Evolutionary conservation across 1,140 invertebrate genomes (phyloP).

Genomic region (Pogonomyrmex barbatus): DNA sequence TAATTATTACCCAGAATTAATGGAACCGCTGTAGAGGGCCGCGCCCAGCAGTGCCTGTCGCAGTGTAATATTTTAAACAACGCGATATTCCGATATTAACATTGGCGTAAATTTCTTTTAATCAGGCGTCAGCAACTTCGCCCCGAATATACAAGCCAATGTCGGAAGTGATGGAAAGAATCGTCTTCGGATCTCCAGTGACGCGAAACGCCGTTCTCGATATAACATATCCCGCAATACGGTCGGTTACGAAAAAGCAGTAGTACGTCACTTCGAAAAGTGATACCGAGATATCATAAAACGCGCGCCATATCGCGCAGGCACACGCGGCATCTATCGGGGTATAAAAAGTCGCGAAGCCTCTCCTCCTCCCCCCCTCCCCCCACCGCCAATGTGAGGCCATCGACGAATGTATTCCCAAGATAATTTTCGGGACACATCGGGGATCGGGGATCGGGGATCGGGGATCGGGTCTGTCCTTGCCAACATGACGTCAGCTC

Average conservation of each 20-base stretch:
- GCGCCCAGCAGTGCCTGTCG: too few species aligned
- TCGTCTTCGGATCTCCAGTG: too few species aligned
- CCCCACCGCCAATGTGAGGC: neutral
- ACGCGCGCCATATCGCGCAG: neutral
- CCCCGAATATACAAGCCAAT: neutral
- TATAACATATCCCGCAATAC: neutral
- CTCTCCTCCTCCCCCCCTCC: neutral
- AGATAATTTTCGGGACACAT: conserved; percentile 47
- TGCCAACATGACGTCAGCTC: conserved; percentile 51
- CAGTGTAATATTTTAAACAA: neutral
- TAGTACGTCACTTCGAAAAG: neutral
- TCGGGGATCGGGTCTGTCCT: conserved; percentile 4
- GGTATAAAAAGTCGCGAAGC: conserved; percentile 7
- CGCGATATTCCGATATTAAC: neutral
- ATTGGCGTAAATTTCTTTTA: neutral
- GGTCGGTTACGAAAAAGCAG: neutral
- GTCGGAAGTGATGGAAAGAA: neutral
- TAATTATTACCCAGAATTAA: conserved; percentile 55
- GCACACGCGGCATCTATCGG: conserved; percentile 8
- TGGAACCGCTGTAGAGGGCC: neutral
- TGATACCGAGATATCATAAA: neutral
- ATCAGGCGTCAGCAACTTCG: neutral
- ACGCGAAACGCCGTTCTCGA: neutral
- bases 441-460: neutral
- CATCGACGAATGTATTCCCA: conserved; percentile 23